Percentiles rank a stretch among this genome's conserved stretches.
phyloP scores from a whole-genome alignment of 2,113 vertebrate species.

The Acanthochromis polyacanthus region DNA sequence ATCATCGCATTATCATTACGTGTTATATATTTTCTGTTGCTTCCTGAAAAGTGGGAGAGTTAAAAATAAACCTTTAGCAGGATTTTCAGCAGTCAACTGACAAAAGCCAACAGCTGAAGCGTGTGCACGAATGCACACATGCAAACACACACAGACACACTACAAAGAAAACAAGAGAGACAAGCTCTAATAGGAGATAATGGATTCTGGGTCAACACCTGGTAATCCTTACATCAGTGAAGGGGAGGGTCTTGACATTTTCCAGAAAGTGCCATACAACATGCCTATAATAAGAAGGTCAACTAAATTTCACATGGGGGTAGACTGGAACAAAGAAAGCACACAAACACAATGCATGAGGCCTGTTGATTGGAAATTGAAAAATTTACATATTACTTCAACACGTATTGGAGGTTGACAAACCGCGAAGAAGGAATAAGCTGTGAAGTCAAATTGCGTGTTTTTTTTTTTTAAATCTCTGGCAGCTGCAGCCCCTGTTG shows the following conservation, averaged over 20 bases:
- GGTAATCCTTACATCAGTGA: conserved; percentile 75
- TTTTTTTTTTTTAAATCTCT: conserved; percentile 54
- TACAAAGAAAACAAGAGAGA: conserved; percentile 49
- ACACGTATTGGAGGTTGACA: background rate
- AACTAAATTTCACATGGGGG: conserved; percentile 56
- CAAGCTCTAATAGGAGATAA: conserved; percentile 77
- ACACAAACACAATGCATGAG: conserved; percentile 49
- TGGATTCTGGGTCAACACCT: conserved; percentile 84
- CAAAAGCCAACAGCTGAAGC: conserved; percentile 23
- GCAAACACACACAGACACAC: conserved; percentile 12
- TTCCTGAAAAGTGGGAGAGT: background rate
- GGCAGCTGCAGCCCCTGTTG: conserved; percentile 42
- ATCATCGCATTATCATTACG: background rate
- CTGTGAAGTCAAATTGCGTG: conserved; percentile 54
- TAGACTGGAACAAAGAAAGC: conserved; percentile 60
- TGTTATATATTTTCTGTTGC: background rate
- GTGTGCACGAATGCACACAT: background rate
- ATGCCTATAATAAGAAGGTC: conserved; percentile 69
- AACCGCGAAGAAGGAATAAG: conserved; percentile 29
- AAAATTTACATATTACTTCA: conserved; percentile 17
- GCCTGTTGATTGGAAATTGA: conserved; percentile 32
- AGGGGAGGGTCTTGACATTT: conserved; percentile 73
- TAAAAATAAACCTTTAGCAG: background rate
- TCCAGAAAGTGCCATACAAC: conserved; percentile 70
- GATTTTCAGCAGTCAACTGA: conserved; percentile 23